Percentiles rank a stretch among this genome's conserved stretches.
Conservation (phyloP, 2,797 vertebrate species). For the Ctenochaetus hawaiiensis region DNA sequence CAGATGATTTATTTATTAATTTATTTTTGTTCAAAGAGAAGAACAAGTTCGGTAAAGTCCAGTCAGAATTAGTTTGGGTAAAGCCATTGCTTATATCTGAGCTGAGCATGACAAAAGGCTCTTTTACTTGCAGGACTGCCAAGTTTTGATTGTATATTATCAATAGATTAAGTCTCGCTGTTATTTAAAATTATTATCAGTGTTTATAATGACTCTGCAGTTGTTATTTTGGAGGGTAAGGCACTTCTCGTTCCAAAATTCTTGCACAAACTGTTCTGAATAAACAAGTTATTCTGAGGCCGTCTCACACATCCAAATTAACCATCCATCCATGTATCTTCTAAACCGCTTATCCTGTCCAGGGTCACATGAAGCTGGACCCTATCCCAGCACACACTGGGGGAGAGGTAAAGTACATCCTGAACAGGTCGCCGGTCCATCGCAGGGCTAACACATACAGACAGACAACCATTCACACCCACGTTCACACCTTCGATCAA, state of each 20-base stretch:
- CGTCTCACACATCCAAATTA: too few relatives aligned
- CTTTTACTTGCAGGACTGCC: too few relatives aligned
- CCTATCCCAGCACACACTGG: background rate
- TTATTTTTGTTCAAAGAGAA: background rate
- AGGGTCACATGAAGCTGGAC: background rate
- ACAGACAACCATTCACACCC: background rate
- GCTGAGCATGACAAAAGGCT: too few relatives aligned
- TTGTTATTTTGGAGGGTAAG: background rate
- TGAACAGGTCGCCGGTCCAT: too few relatives aligned
- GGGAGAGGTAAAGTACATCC: background rate
- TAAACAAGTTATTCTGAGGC: too few relatives aligned
- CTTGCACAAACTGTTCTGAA: constrained; percentile 1
- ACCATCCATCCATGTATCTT: background rate
- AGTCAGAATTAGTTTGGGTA: too few relatives aligned
- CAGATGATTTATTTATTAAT: constrained; percentile 9
- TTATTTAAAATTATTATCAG: background rate
- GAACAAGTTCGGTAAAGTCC: constrained; percentile 15
- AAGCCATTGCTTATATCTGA: too few relatives aligned
- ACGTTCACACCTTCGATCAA: too few relatives aligned
- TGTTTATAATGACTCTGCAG: background rate
- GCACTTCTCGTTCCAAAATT: background rate
- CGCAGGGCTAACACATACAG: background rate
- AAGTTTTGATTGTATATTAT: background rate
- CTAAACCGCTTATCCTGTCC: background rate
- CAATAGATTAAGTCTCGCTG: background rate